phyloP scores from a whole-genome alignment of 2,888 invertebrate genomes.

The Halictus ligatus region DNA sequence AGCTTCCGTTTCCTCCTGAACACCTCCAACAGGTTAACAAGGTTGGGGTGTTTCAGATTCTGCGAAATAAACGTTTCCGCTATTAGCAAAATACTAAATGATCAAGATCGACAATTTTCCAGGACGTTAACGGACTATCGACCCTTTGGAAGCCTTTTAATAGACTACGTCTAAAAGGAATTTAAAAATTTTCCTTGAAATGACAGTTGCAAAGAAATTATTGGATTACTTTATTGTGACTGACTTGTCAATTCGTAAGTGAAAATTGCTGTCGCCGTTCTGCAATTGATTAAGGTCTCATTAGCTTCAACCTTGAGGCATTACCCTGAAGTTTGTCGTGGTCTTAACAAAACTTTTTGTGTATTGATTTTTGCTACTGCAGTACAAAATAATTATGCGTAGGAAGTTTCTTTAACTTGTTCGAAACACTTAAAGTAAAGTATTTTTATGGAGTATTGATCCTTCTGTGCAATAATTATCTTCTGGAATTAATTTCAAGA shows the following conservation, averaged over 20 bases:
- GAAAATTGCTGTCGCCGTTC: background rate
- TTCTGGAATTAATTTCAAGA: too few species aligned
- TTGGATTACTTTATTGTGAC: background rate
- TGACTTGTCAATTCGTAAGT: background rate
- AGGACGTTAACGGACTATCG: background rate
- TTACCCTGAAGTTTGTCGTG: too few species aligned
- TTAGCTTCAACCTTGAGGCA: background rate
- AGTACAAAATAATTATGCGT: background rate
- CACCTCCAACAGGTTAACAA: conserved; percentile 98
- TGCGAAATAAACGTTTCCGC: conserved; percentile 82
- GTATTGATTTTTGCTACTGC: too few species aligned
- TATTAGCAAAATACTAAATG: background rate
- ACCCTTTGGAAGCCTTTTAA: background rate
- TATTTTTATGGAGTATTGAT: too few species aligned
- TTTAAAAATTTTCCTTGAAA: background rate
- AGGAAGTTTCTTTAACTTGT: background rate
- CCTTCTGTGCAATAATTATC: too few species aligned
- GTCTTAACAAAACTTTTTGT: background rate
- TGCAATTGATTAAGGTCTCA: background rate
- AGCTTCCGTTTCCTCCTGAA: conserved; percentile 97
- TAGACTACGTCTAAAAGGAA: background rate
- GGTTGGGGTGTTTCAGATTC: conserved; percentile 99
- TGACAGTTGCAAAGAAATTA: background rate
- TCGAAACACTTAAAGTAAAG: background rate
- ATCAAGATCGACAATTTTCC: background rate